Evolutionary conservation across 1,140 invertebrate genomes (phyloP), one percentile per base, ranked within the genome.

Genomic region (Leptonema lineaticorne): DNA sequence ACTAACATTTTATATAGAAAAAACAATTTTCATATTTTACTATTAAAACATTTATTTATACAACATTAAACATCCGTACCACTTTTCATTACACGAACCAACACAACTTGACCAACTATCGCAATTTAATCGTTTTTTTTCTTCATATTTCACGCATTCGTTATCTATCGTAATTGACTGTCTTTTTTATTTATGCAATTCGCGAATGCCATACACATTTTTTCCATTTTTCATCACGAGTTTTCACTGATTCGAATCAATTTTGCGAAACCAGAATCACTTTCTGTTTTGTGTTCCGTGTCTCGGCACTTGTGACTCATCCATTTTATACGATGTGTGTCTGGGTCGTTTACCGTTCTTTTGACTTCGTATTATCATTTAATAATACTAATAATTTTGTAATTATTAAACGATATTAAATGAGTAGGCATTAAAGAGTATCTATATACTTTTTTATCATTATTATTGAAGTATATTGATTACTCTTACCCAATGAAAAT

Each of bases 221-320:
- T 41, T 4, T 16, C 16, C 9, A 14, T 33, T 33, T 41, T 41
- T 41, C 37, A 11, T 41, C 9, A 2, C 37, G 16, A 11, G 11
- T 41, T 41, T 41, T 2, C 37, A 41, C 9, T 9, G 37, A 11
- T 20, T 53, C 27, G 50, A 1, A 22, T 20, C 50, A 53, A 22
- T 53, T 53, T 53, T 53, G 20, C 50, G 2, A 20, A 11, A 53
- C 37, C 27, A 11, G 20, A 53, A 53, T 53, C 20, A 53, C 50
- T 53, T 53, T 53, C 50, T 26, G 50, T 53, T 53, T 53, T 24
- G 9, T 53, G 20, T 53, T 53, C 50, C 50, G 50, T 24, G 50
- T 53, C 18, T 53, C 20, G 50, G 37, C 16, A n/a, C 37, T 53
- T 53, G 18, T 53, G 50, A 53, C 50, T 53, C 50, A 53, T 24